Evolutionary conservation across 2,888 invertebrate genomes (phyloP).

Genomic region (Ectobius pallidus): DNA sequence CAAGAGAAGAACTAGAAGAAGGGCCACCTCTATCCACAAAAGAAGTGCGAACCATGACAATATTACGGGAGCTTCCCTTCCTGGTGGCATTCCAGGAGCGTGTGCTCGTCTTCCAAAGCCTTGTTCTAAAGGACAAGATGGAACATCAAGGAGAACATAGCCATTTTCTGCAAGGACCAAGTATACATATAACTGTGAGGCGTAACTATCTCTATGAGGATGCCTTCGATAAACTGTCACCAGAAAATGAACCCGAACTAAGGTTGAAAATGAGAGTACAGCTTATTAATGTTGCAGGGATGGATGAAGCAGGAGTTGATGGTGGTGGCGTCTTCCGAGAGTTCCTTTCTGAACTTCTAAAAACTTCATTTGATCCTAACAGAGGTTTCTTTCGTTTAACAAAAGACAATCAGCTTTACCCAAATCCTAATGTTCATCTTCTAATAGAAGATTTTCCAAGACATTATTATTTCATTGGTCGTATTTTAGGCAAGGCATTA

Average conservation of each 20-base stretch:
- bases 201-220: slow-evolving; percentile 97
- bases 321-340: slow-evolving; percentile 97
- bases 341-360: slow-evolving; percentile 90
- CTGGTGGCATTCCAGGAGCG: slow-evolving; percentile 90
- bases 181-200: slow-evolving; percentile 77
- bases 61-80: slow-evolving; percentile 92
- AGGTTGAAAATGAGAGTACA: slow-evolving; percentile 86
- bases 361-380: slow-evolving; percentile 96
- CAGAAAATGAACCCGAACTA: slow-evolving; percentile 88
- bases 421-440: slow-evolving; percentile 90
- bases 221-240: slow-evolving; percentile 91
- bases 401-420: slow-evolving; percentile 91
- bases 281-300: slow-evolving; percentile 86
- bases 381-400: slow-evolving; percentile 90
- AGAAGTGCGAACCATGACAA: slow-evolving; percentile 85
- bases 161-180: slow-evolving; percentile 76
- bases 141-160: slow-evolving; percentile 77
- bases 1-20: slow-evolving; percentile 70
- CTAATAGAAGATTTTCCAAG: slow-evolving; percentile 84
- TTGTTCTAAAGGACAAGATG: slow-evolving; percentile 68
- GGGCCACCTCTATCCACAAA: slow-evolving; percentile 85
- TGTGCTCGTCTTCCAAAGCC: slow-evolving; percentile 81
- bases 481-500: slow-evolving; percentile 93
- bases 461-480: slow-evolving; percentile 94
- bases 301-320: slow-evolving; percentile 96